A percentile compares a stretch with the other conserved stretches of the same genome.
These are phyloP conservation scores for Acromyrmex heyeri DNA, from an alignment of 1,140 invertebrate genomes.

Conservation along the genomic window DNA sequence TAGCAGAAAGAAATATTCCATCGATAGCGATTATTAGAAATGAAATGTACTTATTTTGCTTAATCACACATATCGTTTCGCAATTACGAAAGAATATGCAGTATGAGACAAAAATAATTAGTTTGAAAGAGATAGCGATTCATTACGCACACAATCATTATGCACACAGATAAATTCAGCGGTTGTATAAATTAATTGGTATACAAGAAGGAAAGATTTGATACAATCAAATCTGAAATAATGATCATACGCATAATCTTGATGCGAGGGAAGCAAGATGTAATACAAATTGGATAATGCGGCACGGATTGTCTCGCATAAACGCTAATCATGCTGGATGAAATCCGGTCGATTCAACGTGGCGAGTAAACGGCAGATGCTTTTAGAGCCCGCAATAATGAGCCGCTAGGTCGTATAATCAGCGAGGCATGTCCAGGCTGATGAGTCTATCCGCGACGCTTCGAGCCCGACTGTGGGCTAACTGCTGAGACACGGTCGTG, in stretches of 20 bases:
- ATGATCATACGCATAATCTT: constrained; percentile 22
- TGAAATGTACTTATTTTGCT: background rate
- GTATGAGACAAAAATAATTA: background rate
- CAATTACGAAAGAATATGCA: background rate
- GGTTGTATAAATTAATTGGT: constrained; percentile 17
- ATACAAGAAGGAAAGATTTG: background rate
- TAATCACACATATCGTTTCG: background rate
- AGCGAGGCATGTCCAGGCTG: constrained; percentile 69
- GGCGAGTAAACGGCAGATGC: constrained; percentile 64
- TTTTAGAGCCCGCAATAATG: constrained; percentile 69
- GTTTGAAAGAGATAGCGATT: background rate
- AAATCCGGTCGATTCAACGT: constrained; percentile 58
- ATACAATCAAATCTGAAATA: constrained; percentile 30
- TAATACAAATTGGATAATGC: constrained; percentile 54
- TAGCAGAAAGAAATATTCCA: background rate
- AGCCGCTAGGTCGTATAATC: constrained; percentile 73
- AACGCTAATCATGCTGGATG: constrained; percentile 53
- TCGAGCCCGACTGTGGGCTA: constrained; percentile 37
- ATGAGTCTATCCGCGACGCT: constrained; percentile 71
- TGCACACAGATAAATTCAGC: background rate
- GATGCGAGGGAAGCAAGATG: constrained; percentile 47
- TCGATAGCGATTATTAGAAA: constrained; percentile 19
- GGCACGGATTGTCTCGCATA: constrained; percentile 42
- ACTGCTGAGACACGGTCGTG: constrained; percentile 40
- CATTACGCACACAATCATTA: background rate